Conservation (phyloP, 2,113 vertebrate species). For the Alectura lathami region DNA sequence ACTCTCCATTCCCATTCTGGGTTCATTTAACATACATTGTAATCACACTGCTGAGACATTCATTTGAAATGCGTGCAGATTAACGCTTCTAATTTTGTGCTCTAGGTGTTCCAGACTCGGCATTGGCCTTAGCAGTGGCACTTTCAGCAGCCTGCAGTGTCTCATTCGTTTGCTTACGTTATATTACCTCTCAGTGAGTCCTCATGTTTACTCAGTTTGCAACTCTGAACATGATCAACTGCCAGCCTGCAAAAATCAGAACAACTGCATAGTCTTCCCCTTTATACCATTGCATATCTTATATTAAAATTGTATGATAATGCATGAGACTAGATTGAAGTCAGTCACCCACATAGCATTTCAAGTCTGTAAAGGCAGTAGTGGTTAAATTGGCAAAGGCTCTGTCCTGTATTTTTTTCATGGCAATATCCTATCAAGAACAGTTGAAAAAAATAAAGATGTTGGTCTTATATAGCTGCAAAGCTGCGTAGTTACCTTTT, state of each 20-base stretch:
- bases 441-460: not conserved
- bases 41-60: slow-evolving; percentile 25
- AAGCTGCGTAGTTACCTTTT: not conserved
- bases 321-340: not conserved
- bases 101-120: slow-evolving; percentile 4
- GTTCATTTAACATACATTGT: slow-evolving; percentile 50
- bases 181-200: not conserved
- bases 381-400: not conserved
- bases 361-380: not conserved
- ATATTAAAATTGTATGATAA: not conserved
- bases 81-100: slow-evolving; percentile 51
- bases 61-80: slow-evolving; percentile 30
- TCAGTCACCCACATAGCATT: not conserved
- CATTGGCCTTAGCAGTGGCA: not conserved
- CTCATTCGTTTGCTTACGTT: not conserved
- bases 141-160: not conserved
- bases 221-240: not conserved
- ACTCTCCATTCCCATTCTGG: not conserved
- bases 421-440: not conserved
- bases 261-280: not conserved
- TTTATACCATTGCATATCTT: not conserved
- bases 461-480: not conserved
- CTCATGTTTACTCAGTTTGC: not conserved
- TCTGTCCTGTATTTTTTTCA: not conserved
- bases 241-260: not conserved